Evolutionary conservation across 1,140 invertebrate species (phyloP).

Genomic region (Paralvinella palmiformis): DNA sequence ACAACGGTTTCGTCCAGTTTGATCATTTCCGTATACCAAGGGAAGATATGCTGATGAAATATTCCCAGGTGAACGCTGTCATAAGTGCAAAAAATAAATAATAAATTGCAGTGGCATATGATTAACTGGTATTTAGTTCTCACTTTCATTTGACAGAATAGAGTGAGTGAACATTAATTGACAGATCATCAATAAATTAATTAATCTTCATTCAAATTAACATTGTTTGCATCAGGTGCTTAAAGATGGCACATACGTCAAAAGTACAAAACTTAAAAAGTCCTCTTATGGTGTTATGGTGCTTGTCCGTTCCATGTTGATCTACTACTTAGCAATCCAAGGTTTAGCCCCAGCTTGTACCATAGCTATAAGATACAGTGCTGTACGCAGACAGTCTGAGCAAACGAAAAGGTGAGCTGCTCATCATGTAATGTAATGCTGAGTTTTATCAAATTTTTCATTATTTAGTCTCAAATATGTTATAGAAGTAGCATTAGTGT

Average conservation of each 20-base stretch:
- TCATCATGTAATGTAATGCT: too few species aligned
- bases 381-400: constrained; percentile 75
- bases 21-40: constrained; percentile 79
- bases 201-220: too few species aligned
- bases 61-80: constrained; percentile 80
- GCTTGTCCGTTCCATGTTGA: constrained; percentile 76
- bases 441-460: too few species aligned
- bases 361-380: constrained; percentile 76
- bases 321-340: constrained; percentile 16
- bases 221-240: constrained; percentile 42
- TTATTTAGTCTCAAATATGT: too few species aligned
- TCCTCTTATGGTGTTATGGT: constrained; percentile 92
- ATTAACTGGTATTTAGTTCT: too few species aligned
- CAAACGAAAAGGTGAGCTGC: constrained; percentile 33
- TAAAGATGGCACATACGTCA: constrained; percentile 82
- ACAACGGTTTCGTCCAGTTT: constrained; percentile 86
- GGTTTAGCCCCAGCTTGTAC: constrained; percentile 71
- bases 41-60: constrained; percentile 87
- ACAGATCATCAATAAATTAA: too few species aligned
- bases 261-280: constrained; percentile 71
- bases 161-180: too few species aligned
- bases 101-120: too few species aligned
- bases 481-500: too few species aligned
- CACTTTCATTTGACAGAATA: too few species aligned
- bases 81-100: too few species aligned